Percentiles rank a stretch among this genome's conserved stretches.
These are phyloP conservation scores for Pipa parva DNA, from an alignment of 2,113 vertebrate species.

Conservation along the genomic window DNA sequence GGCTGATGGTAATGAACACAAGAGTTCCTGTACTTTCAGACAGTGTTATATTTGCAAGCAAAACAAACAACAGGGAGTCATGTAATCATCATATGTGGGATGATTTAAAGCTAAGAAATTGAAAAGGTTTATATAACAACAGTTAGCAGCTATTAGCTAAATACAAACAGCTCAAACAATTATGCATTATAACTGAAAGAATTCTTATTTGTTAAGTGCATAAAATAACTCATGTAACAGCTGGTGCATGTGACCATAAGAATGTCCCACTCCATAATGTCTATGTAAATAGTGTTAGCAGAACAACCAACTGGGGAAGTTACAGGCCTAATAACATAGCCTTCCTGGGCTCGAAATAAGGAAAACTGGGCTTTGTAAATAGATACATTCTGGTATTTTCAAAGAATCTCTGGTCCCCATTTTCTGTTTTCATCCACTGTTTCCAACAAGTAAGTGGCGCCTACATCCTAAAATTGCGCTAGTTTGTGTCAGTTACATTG, in stretches of 20 bases:
- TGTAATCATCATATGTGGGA: slow-evolving; percentile 26
- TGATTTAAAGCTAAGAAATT: slow-evolving; percentile 17
- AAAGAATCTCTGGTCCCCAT: too few species aligned
- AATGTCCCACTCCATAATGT: too few species aligned
- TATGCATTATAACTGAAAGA: slow-evolving; percentile 10
- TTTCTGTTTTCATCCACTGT: too few species aligned
- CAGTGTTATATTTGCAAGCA: slow-evolving; percentile 35
- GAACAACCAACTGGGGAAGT: too few species aligned
- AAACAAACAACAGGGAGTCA: slow-evolving; percentile 40
- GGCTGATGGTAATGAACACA: slow-evolving; percentile 40
- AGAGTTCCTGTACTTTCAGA: slow-evolving; percentile 27
- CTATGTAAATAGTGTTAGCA: too few species aligned
- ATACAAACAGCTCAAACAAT: slow-evolving; percentile 23
- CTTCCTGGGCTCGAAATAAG: too few species aligned
- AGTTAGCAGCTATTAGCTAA: slow-evolving; percentile 21
- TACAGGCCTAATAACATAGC: too few species aligned
- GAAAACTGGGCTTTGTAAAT: too few species aligned
- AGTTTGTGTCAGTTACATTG: too few species aligned
- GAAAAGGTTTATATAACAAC: slow-evolving; percentile 16
- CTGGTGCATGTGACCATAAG: not conserved
- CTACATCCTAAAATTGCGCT: too few species aligned
- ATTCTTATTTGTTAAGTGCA: slow-evolving; percentile 18
- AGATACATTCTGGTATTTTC: too few species aligned
- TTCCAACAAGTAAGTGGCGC: too few species aligned
- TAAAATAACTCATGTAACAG: slow-evolving; percentile 14